Evolutionary conservation across 2,888 invertebrate species (phyloP).

Genomic region (Nomada hirtipes): DNA sequence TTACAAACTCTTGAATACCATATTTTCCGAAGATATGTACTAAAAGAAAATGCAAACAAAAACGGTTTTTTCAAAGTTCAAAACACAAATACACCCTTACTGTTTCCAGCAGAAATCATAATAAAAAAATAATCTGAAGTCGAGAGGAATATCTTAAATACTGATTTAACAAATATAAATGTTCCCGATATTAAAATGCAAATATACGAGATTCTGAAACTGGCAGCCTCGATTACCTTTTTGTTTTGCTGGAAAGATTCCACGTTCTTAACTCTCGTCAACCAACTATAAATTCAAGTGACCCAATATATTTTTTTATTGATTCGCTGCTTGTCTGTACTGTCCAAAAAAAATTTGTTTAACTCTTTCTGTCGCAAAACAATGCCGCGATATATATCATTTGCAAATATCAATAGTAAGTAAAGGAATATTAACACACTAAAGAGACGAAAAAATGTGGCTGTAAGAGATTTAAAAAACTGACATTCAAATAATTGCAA

Average conservation of each 20-base stretch:
- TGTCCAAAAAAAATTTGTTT: not conserved
- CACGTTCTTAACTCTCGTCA: not conserved
- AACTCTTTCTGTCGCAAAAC: not conserved
- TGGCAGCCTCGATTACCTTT: constrained; percentile 8
- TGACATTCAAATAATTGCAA: constrained; percentile 14
- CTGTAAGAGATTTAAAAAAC: not conserved
- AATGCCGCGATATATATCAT: not conserved
- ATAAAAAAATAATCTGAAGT: too few relatives aligned
- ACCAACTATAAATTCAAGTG: not conserved
- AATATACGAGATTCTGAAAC: constrained; percentile 6
- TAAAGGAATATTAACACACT: not conserved
- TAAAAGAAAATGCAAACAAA: too few relatives aligned
- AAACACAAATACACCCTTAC: too few relatives aligned
- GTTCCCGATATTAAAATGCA: constrained; percentile 2
- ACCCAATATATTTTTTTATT: constrained; percentile 15
- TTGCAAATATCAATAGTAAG: not conserved
- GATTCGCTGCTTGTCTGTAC: not conserved
- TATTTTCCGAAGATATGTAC: too few relatives aligned
- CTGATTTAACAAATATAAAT: not conserved
- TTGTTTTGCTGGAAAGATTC: constrained; percentile 27
- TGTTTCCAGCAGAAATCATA: too few relatives aligned
- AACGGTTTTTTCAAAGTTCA: too few relatives aligned
- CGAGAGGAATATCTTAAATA: not conserved
- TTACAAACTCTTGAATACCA: too few relatives aligned
- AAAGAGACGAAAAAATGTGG: not conserved